phyloP scores from a whole-genome alignment of 2,888 invertebrate species.

The Synanthedon myopaeformis region DNA sequence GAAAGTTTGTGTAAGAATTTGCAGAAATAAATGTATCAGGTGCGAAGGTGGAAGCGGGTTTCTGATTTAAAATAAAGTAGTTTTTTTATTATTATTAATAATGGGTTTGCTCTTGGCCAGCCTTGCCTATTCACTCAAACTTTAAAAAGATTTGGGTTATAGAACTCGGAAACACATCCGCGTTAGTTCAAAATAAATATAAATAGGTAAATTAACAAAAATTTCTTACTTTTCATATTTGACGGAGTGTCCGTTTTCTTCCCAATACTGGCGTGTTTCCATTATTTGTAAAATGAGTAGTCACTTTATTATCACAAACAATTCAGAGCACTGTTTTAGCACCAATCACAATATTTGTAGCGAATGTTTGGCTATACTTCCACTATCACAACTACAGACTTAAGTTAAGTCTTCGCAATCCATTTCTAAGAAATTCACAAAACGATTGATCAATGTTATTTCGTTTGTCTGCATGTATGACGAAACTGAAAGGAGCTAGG shows the following conservation, averaged over 20 bases:
- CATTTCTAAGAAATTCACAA: conserved; percentile 29
- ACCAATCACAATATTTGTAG: conserved; percentile 20
- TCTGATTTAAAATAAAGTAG: too few species aligned
- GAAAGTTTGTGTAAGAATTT: too few species aligned
- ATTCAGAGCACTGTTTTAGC: conserved; percentile 22
- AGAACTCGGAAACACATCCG: too few species aligned
- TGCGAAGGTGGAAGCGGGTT: too few species aligned
- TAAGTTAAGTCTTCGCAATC: conserved; percentile 33
- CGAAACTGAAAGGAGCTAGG: conserved; percentile 3
- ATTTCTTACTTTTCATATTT: conserved; percentile 56
- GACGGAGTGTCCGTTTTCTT: conserved; percentile 51
- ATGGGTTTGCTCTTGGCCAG: too few species aligned
- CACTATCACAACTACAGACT: conserved; percentile 16
- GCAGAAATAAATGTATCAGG: too few species aligned
- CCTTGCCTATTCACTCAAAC: too few species aligned
- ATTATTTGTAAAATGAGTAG: conserved; percentile 31
- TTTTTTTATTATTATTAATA: too few species aligned
- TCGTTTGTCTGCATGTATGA: conserved; percentile 28
- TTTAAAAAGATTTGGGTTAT: too few species aligned
- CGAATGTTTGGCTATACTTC: conserved; percentile 21
- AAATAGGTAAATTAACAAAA: neutral
- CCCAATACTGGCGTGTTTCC: conserved; percentile 61
- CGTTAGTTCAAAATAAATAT: neutral
- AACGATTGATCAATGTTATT: conserved; percentile 20
- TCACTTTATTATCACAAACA: conserved; percentile 30